Percentiles rank a stretch among this genome's conserved stretches.
phyloP scores from a whole-genome alignment of 2,888 invertebrate genomes.

The Allophyes oxyacanthae region DNA sequence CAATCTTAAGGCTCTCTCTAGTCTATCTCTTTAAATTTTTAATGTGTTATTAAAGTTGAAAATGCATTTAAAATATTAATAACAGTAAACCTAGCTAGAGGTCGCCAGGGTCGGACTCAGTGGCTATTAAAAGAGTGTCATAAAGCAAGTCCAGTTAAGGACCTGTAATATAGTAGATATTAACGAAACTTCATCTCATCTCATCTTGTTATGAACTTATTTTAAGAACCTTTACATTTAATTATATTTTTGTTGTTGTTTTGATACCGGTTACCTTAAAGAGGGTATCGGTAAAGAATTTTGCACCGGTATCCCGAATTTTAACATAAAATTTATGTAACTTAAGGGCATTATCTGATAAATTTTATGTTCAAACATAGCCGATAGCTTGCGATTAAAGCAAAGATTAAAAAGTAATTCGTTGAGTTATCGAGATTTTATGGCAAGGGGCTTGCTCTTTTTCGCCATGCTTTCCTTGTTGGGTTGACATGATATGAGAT shows the following conservation, averaged over 20 bases:
- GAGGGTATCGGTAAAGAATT: too few species aligned
- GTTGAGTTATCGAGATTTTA: constrained; percentile 9
- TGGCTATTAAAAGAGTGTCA: constrained; percentile 77
- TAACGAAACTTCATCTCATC: constrained; percentile 63
- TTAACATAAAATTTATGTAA: too few species aligned
- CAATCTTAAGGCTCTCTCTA: constrained; percentile 27
- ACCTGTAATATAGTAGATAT: constrained; percentile 79
- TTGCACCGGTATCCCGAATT: too few species aligned
- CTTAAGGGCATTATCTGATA: background rate
- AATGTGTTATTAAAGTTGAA: constrained; percentile 59
- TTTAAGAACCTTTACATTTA: constrained; percentile 39
- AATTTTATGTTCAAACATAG: constrained; percentile 15
- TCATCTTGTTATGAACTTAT: constrained; percentile 53
- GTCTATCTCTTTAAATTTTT: constrained; percentile 50
- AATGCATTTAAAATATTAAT: constrained; percentile 63
- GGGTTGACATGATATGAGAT: background rate
- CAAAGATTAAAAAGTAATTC: constrained; percentile 21
- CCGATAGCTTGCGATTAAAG: constrained; percentile 14
- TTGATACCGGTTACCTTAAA: background rate
- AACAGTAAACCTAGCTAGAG: constrained; percentile 47
- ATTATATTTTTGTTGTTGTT: constrained; percentile 22
- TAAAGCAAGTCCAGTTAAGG: constrained; percentile 75
- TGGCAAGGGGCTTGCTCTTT: background rate
- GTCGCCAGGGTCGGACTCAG: constrained; percentile 65
- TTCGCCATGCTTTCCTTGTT: background rate